Base-by-base conservation (phyloP, 2,888 invertebrate species). In the Erebia aethiops region DNA sequence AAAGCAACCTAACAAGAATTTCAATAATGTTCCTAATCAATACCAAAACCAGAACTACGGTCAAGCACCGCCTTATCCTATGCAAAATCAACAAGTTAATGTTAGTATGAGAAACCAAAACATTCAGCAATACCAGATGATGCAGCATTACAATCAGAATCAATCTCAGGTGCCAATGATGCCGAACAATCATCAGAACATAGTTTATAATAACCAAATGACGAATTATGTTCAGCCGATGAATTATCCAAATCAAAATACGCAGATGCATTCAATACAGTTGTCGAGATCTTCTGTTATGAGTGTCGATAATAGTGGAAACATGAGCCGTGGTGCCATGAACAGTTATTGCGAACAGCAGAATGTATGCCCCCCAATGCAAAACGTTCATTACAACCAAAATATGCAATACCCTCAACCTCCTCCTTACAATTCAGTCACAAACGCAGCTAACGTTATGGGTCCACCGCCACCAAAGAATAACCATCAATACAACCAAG, bases 391-490 rank as follows among this genome's bases (percentile, higher is more conserved):
- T 52, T 91, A 84, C 77, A 88, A 76, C 81, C 94, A 86, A 79
- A 91, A 82, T 70, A 84, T 89, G 77, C 89, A 89, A 67, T 92
- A 92, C 66, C 86, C 88, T 1, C 90, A 92, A 81, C 90, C 90
- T 41, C 91, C 91, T 9, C 87, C 92, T 0, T 90, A 90, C 78
- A 91, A 91, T 72, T 77, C 92, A 1, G 89, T 87, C 4, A 91
- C 91, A 4, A 94, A 93, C 71, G 85, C 88, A 70, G 84, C 84
- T 0, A 91, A 91, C 73, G 89, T 90, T 0, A 93, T 93, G 92
- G 92, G 92, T 1, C 92, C 92, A 11, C 92, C 92, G 1, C 91
- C 92, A 52, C 93, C 92, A 2, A 92, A 92, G 74, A 92, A 93
- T 74, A 92, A 91, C 73, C 92, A 93, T 61, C 92, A 92, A 64